phyloP scores from a whole-genome alignment of 2,888 invertebrate species.

The Philaethria dido region DNA sequence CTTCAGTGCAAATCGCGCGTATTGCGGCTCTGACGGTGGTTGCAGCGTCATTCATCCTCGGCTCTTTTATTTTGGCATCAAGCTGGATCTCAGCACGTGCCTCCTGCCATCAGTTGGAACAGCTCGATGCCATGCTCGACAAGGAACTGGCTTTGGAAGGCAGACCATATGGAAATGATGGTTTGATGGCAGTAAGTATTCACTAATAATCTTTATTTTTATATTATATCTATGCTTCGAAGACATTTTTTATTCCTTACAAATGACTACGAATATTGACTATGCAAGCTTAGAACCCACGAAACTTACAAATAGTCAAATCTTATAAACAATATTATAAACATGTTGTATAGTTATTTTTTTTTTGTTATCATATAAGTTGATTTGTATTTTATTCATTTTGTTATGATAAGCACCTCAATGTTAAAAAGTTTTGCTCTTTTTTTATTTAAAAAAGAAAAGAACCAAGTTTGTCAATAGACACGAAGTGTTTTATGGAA shows the following conservation, averaged over 20 bases:
- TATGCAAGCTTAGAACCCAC: neutral
- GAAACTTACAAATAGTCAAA: no score
- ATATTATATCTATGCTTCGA: neutral
- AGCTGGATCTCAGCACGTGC: slow-evolving; percentile 92
- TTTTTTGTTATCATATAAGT: no score
- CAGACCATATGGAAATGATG: slow-evolving; percentile 84
- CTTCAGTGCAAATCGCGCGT: slow-evolving; percentile 93
- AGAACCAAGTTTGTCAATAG: no score
- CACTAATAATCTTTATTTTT: slow-evolving; percentile 14
- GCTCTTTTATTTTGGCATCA: slow-evolving; percentile 92
- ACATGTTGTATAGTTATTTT: no score
- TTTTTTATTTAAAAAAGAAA: no score
- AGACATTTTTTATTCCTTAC: neutral
- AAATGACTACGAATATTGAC: neutral
- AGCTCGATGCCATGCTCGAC: slow-evolving; percentile 86
- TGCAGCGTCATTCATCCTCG: slow-evolving; percentile 90
- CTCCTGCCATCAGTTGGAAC: slow-evolving; percentile 90
- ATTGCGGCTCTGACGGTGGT: slow-evolving; percentile 93
- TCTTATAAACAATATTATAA: no score
- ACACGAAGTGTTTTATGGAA: neutral
- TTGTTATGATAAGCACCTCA: no score
- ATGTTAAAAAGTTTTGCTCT: no score
- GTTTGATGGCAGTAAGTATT: slow-evolving; percentile 87
- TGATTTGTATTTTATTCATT: no score
- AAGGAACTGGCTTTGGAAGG: slow-evolving; percentile 88